These are phyloP conservation scores for Channa maculata DNA, from an alignment of 2,113 vertebrate genomes.

Conservation along the genomic window DNA sequence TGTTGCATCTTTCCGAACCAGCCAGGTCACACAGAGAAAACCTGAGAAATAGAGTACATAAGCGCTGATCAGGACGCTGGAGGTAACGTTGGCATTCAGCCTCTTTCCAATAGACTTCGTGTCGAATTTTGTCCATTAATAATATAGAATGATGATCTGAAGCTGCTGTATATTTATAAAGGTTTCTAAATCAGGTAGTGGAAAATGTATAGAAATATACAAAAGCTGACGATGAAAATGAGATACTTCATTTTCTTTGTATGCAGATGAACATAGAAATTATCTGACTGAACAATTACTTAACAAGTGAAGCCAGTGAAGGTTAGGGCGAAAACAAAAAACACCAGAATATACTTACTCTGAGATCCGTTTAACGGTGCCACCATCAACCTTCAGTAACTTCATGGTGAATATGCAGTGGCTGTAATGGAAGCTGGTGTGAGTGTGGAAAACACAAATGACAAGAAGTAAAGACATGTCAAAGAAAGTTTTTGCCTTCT, in stretches of 20 bases:
- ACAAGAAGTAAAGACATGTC: not conserved
- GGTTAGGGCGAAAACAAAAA: not conserved
- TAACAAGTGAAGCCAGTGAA: not conserved
- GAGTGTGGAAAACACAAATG: not conserved
- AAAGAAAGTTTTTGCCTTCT: slow-evolving; percentile 82
- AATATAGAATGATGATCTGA: no score
- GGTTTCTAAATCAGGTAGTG: no score
- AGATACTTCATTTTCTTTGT: no score
- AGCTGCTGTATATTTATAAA: no score
- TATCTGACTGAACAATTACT: no score
- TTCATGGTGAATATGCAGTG: slow-evolving; percentile 92
- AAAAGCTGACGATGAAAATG: no score
- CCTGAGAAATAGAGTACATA: slow-evolving; percentile 57
- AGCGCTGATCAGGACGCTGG: not conserved
- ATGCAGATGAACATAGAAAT: no score
- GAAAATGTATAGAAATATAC: no score
- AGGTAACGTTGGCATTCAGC: no score
- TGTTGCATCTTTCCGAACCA: slow-evolving; percentile 92
- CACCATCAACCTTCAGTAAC: slow-evolving; percentile 83
- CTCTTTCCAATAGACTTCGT: no score
- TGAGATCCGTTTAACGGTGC: slow-evolving; percentile 78
- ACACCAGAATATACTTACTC: slow-evolving; percentile 76
- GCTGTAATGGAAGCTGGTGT: slow-evolving; percentile 66
- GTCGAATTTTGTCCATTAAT: no score
- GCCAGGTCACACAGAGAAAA: slow-evolving; percentile 92